Evolutionary conservation across 2,888 invertebrate genomes (phyloP), one percentile per base, ranked within the genome.

Genomic region (Xestoiulus laeticollis): DNA sequence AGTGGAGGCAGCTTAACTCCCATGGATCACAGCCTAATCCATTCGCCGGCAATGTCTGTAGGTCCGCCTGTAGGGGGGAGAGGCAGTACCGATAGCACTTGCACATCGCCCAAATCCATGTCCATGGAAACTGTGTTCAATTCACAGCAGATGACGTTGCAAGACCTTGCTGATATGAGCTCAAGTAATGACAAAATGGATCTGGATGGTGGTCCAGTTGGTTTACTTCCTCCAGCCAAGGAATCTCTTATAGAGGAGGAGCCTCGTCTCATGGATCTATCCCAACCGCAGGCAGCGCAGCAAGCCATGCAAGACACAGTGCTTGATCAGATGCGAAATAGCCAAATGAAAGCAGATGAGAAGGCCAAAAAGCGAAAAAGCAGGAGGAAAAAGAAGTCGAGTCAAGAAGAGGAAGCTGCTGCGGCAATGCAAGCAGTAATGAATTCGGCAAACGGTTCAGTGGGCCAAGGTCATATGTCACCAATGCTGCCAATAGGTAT

Each of bases 101-200:
- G 78, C 26, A 33, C 85, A 14, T 87, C 87, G 22, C 83, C 84
- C n/a, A 84, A 43, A 30, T 59, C 85, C 6, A 87, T 88, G 87
- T 59, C 33, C 19, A 43, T 87, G 53, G 88, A 87, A 8, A 43
- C 33, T 22, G 85, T 88, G 14, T 88, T 88, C 68, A 85, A 88
- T 85, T 48, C 85, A 16, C 88, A 87, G 19, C 87, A 88, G 43
- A 88, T 88, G 88, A 88, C 88, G 4, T 68, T 88, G 8, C 88
- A 88, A 78, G 88, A 88, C 43, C 59, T 88, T 26, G 88, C 87
- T 5, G 88, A 88, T 8, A 88, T 88, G 87, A 87, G 87, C 22
- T 85, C 88, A 12, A 87, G 85, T 33, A 88, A 78, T 33, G 88
- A 87, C 43, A 88, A 88, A 86, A 86, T 88, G 78, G 86, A 88